Base-by-base conservation (phyloP, 1,140 invertebrate species). In the Notospermus geniculatus region DNA sequence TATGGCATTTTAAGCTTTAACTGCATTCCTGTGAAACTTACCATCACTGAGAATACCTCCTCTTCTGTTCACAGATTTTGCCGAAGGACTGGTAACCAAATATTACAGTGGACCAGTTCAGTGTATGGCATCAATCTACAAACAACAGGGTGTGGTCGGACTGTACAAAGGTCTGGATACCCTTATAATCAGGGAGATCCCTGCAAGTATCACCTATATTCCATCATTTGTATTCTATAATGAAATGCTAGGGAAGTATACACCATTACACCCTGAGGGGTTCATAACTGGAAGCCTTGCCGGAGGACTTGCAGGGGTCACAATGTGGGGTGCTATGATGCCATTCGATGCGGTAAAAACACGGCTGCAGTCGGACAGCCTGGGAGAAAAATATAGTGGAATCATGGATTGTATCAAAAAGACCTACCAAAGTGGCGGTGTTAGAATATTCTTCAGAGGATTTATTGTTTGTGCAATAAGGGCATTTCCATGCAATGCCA, bases 291-390 rank as follows among this genome's bases (percentile, higher is more conserved):
- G 56, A 28, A 82, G 94, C 32, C 71, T 87, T 36, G 89, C 90
- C 0, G 93, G 93, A n/a, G 93, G 93, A 2, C 46, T 88, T 1
- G 91, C 92, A 0, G 92, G 93, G 15, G 85, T 87, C 19, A 71
- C 87, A 0, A 95, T 92, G 0, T 97, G 94, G 94, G 66, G 91
- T 0, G 65, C 90, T 1, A 86, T 89, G 1, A 96, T 95, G 75
- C 94, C 94, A 0, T 75, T 93, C 1, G 94, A 97, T 78, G 90
- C 95, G 0, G 82, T 96, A 7, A 97, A 97, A 76, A 92, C 92
- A 0, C 83, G 91, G 52, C 79, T 94, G 30, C 93, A 97, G 82
- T 88, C 88, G 2, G 90, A 94, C 41, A 32, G 28, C 15, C 36
- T 55, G 13, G 13, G 30, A n/a, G 17, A 1, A 27, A 52, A 39